phyloP scores from a whole-genome alignment of 2,113 vertebrate genomes.

The Mirza zaza region DNA sequence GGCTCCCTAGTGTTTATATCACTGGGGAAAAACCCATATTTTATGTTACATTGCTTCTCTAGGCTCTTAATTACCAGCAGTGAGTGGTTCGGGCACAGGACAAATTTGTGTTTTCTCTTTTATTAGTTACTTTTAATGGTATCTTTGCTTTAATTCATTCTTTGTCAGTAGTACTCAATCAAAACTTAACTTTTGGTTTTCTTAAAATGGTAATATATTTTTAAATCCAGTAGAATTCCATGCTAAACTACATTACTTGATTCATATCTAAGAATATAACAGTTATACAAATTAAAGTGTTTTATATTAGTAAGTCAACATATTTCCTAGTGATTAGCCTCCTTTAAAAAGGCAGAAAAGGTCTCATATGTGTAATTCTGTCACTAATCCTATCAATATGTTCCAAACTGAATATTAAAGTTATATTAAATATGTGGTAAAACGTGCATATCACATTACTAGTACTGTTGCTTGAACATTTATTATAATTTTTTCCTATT shows the following conservation, averaged over 20 bases:
- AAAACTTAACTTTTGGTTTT: conserved; percentile 38
- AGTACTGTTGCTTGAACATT: background rate
- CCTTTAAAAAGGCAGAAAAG: background rate
- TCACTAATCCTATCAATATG: background rate
- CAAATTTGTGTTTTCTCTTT: background rate
- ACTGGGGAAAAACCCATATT: background rate
- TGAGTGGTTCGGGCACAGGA: background rate
- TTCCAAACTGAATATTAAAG: background rate
- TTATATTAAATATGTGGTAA: background rate
- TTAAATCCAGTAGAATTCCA: background rate
- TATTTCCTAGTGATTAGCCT: background rate
- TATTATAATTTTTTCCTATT: conserved; percentile 48
- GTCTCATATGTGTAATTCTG: background rate
- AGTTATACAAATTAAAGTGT: background rate
- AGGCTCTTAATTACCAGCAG: background rate
- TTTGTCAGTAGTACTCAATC: background rate
- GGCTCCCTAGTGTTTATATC: background rate
- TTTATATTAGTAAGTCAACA: background rate
- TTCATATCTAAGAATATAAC: background rate
- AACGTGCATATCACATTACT: background rate
- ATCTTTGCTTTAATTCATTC: background rate
- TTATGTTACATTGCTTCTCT: background rate
- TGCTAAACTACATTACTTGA: background rate
- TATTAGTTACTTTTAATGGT: background rate
- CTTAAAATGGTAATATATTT: conserved; percentile 9